These are phyloP conservation scores for Fratercula arctica DNA, from an alignment of 2,797 vertebrate species.

Conservation along the genomic window DNA sequence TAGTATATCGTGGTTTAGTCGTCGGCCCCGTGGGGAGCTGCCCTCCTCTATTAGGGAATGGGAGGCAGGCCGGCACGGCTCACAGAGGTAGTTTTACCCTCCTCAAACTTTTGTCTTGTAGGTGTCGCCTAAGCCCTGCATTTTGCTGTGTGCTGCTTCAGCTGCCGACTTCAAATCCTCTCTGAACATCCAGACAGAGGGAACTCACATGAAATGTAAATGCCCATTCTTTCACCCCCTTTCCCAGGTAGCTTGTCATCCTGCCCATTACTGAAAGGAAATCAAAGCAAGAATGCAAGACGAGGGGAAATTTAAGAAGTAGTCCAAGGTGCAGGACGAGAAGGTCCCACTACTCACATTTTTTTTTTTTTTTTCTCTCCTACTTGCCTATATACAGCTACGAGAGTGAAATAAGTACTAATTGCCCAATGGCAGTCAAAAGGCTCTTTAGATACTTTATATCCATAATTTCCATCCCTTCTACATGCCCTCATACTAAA, in stretches of 20 bases:
- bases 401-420: background rate
- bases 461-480: background rate
- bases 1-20: rapidly evolving
- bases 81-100: background rate
- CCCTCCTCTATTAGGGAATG: rapidly evolving
- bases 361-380: background rate
- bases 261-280: background rate
- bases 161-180: background rate
- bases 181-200: too few species aligned
- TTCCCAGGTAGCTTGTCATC: background rate
- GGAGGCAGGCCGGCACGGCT: background rate
- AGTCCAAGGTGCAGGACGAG: background rate
- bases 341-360: background rate
- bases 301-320: background rate
- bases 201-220: background rate
- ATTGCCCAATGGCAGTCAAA: background rate
- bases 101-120: background rate
- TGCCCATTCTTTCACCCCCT: background rate
- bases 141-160: background rate
- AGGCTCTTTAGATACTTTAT: background rate
- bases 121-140: background rate
- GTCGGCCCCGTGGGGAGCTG: background rate
- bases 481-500: background rate
- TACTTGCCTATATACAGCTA: background rate
- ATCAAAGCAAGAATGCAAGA: background rate